These are phyloP conservation scores for Atherinomorus stipes DNA, from an alignment of 2,113 vertebrate species.

Conservation along the genomic window DNA sequence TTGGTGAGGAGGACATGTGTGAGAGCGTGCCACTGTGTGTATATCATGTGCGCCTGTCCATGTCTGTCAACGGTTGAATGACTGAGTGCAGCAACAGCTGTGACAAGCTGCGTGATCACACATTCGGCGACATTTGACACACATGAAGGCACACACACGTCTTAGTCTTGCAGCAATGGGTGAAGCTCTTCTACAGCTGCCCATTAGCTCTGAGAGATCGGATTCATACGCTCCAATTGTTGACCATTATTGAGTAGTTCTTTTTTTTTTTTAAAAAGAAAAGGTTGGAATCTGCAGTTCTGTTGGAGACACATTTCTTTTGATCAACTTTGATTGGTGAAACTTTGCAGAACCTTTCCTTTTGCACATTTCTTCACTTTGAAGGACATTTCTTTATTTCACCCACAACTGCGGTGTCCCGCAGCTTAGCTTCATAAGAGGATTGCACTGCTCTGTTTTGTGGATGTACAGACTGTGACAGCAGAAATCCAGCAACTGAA, in stretches of 20 bases:
- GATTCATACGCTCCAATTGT: neutral
- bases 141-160: slow-evolving; percentile 32
- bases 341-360: slow-evolving; percentile 9
- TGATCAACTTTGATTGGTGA: slow-evolving; percentile 16
- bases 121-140: slow-evolving; percentile 52
- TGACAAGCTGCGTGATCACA: slow-evolving; percentile 56
- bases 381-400: slow-evolving; percentile 9
- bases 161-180: slow-evolving; percentile 42
- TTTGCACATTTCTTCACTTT: slow-evolving; percentile 2
- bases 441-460: slow-evolving; percentile 19
- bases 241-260: slow-evolving; percentile 3
- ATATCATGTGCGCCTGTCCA: slow-evolving; percentile 45
- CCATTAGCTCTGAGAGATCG: slow-evolving; percentile 7
- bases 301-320: slow-evolving; percentile 18
- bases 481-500: slow-evolving; percentile 22
- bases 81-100: slow-evolving; percentile 75
- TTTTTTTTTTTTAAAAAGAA: slow-evolving; percentile 11
- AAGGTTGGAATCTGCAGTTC: neutral
- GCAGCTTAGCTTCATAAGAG: neutral
- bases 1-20: slow-evolving; percentile 14
- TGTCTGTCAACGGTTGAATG: slow-evolving; percentile 65
- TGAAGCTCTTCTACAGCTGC: slow-evolving; percentile 17
- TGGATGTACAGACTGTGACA: slow-evolving; percentile 18
- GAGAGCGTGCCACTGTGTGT: slow-evolving; percentile 6
- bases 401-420: neutral